Base-by-base conservation (phyloP, 2,113 vertebrate species). In the Cepphus grylle region DNA sequence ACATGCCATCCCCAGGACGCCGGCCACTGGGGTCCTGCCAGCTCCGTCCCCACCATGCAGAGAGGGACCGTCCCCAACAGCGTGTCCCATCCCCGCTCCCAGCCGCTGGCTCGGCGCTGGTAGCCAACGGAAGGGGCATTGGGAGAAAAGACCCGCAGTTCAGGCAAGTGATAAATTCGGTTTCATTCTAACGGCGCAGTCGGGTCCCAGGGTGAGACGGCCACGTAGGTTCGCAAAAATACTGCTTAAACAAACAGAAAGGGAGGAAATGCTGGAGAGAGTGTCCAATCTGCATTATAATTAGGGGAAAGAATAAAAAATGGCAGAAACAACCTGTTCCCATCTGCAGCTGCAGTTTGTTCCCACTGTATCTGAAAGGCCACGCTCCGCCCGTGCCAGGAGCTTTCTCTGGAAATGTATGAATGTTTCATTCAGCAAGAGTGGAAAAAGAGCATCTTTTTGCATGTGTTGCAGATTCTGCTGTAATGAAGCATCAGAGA, bases 241-340 rank as follows among this genome's bases (percentile, higher is more conserved):
- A 52, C 82, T 95, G 81, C 90, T 86, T 86, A 71, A 85, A 93
- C 88, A 88, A 88, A 93, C 58, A 88, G 93, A 92, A 92, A 70
- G 50, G 59, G 90, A 92, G 62, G 92, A 88, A 90, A 77, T 53
- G 71, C 78, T 77, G 82, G 80, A 77, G 79, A 87, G 62, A 70
- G 53, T 25, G 58, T 88, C 90, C 90, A 66, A 93, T 93, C 92
- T 95, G 93, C 96, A 88, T 94, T 49, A 80, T 88, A 95, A 96
- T 95, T 92, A 86, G 59, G 40, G 56, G 7, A 77, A 78, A 94
- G 91, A 77, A 94, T 30, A 93, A 92, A 45, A 92, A 93, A 94
- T 66, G 67, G 92, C 70, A 95, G 85, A 94, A 93, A 83, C 92
- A 94, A 94, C 96, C 96, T 96, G 92, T 96, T 94, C 93, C 93